Conservation (phyloP, 2,797 vertebrate genomes). For the Fistularia commersonii region DNA sequence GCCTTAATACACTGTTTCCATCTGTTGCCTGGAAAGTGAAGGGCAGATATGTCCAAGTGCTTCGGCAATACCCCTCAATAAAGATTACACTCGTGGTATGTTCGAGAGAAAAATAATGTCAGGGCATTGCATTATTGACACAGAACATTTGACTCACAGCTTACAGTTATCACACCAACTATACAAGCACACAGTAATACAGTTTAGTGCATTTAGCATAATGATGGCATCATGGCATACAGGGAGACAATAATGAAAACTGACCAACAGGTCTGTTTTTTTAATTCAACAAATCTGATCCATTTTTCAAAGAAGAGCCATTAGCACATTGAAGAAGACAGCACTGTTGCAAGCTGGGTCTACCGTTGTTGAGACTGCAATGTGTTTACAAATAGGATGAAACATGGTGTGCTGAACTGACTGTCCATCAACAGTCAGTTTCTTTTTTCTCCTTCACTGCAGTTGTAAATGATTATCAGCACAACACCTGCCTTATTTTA, state of each 20-base stretch:
- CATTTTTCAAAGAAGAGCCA: slow-evolving; percentile 64
- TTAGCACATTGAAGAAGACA: slow-evolving; percentile 60
- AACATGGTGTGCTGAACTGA: slow-evolving; percentile 40
- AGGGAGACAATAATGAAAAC: slow-evolving; percentile 57
- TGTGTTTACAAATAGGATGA: slow-evolving; percentile 50
- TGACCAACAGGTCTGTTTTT: slow-evolving; percentile 58
- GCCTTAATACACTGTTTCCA: slow-evolving; percentile 79
- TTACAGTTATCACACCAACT: slow-evolving; percentile 42
- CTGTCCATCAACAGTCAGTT: slow-evolving; percentile 55
- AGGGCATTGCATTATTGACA: slow-evolving; percentile 45
- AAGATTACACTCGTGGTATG: not conserved
- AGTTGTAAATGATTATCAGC: slow-evolving; percentile 79
- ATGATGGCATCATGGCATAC: slow-evolving; percentile 45
- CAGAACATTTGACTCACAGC: slow-evolving; percentile 43
- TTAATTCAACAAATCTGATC: slow-evolving; percentile 62
- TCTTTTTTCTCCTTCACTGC: slow-evolving; percentile 26
- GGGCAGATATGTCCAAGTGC: slow-evolving; percentile 71
- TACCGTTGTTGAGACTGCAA: slow-evolving; percentile 28
- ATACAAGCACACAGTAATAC: slow-evolving; percentile 54
- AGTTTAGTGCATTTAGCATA: slow-evolving; percentile 57
- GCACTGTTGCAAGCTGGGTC: slow-evolving; percentile 35
- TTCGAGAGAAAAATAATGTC: slow-evolving; percentile 37
- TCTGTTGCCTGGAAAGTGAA: slow-evolving; percentile 80
- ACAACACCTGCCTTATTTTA: slow-evolving; percentile 79
- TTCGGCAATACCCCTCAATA: slow-evolving; percentile 30